Evolutionary conservation across 2,113 vertebrate species (phyloP).

Genomic region (Loxodonta africana): DNA sequence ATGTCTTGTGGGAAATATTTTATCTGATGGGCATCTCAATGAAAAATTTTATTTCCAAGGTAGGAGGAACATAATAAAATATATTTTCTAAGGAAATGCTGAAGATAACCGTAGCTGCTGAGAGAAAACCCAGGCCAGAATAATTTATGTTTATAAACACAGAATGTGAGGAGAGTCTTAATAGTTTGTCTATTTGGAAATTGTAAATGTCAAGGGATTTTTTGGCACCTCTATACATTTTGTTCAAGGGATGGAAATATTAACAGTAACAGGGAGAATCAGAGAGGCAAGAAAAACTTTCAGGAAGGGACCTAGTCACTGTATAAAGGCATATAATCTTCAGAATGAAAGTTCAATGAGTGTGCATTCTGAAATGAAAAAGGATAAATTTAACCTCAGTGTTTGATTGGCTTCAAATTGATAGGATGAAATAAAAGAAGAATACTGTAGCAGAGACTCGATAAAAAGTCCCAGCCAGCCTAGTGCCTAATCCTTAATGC

Average conservation of each 20-base stretch:
- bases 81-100: slow-evolving; percentile 68
- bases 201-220: slow-evolving; percentile 64
- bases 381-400: slow-evolving; percentile 20
- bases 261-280: not conserved
- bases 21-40: slow-evolving; percentile 82
- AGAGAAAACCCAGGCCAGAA: slow-evolving; percentile 74
- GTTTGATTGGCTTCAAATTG: slow-evolving; percentile 50
- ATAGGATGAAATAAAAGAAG: not conserved
- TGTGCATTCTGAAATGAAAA: not conserved
- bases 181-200: slow-evolving; percentile 83
- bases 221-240: slow-evolving; percentile 47
- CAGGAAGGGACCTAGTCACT: not conserved
- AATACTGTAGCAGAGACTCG: not conserved
- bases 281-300: not conserved
- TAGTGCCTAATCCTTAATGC: not conserved
- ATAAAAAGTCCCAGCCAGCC: not conserved
- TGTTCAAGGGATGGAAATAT: slow-evolving; percentile 54
- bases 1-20: slow-evolving; percentile 83
- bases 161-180: slow-evolving; percentile 60
- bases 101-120: slow-evolving; percentile 60
- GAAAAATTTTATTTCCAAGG: slow-evolving; percentile 85
- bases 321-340: slow-evolving; percentile 27
- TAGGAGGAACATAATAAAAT: slow-evolving; percentile 82
- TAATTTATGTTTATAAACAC: slow-evolving; percentile 84
- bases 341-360: slow-evolving; percentile 55